These are phyloP conservation scores for Megaleporinus macrocephalus DNA, from an alignment of 2,113 vertebrate genomes.

Conservation along the genomic window DNA sequence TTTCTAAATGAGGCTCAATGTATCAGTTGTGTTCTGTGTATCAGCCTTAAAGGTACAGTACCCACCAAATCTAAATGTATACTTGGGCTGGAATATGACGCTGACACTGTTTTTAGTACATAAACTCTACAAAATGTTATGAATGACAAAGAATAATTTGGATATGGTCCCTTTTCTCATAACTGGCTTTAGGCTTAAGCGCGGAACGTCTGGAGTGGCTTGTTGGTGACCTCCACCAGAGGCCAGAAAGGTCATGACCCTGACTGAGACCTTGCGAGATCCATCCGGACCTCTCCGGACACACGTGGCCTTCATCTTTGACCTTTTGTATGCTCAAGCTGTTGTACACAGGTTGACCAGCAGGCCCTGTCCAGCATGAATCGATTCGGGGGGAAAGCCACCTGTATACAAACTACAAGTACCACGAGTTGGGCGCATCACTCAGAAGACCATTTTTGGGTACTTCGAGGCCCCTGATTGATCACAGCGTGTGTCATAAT, in stretches of 20 bases:
- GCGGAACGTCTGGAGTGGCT: constrained; percentile 21
- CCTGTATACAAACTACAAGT: background rate
- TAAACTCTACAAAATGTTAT: too few species aligned
- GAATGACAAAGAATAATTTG: too few species aligned
- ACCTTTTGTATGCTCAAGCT: constrained; percentile 64
- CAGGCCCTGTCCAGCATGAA: background rate
- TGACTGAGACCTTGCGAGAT: constrained; percentile 61
- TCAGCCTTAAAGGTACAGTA: too few species aligned
- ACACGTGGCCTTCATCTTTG: constrained; percentile 68
- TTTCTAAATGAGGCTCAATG: too few species aligned
- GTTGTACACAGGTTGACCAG: constrained; percentile 46
- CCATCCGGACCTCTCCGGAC: constrained; percentile 46
- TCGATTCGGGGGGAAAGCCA: background rate
- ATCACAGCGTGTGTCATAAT: background rate
- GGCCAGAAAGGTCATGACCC: constrained; percentile 59
- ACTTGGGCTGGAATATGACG: too few species aligned
- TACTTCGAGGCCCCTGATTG: background rate
- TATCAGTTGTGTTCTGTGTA: too few species aligned
- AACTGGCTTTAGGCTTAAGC: background rate
- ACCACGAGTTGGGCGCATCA: background rate
- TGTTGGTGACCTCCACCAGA: constrained; percentile 10
- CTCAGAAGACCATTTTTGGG: background rate
- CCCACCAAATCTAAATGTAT: too few species aligned
- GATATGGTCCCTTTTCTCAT: background rate
- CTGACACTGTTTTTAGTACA: too few species aligned